These are phyloP conservation scores for Ciona savignyi DNA, from an alignment of 23 tunicate species.

Conservation along the genomic window DNA sequence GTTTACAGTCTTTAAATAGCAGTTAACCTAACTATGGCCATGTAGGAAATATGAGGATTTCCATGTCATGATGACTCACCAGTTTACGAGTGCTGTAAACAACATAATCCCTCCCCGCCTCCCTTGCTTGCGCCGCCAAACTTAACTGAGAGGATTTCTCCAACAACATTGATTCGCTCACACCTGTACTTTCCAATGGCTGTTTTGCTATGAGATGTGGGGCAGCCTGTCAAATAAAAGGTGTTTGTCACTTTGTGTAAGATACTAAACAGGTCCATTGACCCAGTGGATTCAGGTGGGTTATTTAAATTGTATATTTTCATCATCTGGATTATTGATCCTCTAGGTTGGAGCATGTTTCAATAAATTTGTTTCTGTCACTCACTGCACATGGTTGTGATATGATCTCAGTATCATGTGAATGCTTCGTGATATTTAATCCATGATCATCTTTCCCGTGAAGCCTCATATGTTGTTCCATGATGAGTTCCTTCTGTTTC, in stretches of 20 bases:
- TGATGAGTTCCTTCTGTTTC: slow-evolving; percentile 30
- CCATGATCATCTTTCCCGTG: not conserved
- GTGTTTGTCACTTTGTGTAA: no score
- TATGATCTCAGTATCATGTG: not conserved
- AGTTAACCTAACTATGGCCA: no score
- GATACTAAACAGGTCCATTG: no score
- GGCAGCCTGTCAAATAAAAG: no score
- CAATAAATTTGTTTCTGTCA: no score
- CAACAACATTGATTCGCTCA: not conserved
- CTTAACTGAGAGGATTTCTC: not conserved
- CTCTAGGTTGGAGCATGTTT: no score
- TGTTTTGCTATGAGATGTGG: not conserved
- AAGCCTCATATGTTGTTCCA: not conserved
- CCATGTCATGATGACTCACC: slow-evolving; percentile 2
- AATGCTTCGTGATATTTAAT: not conserved
- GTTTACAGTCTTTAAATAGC: no score
- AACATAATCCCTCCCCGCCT: slow-evolving; percentile 21
- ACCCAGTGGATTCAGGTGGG: no score
- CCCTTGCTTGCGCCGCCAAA: slow-evolving; percentile 5
- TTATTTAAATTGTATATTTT: no score
- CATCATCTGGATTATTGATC: no score
- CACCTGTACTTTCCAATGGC: not conserved
- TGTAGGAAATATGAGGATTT: no score
- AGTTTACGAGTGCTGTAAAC: slow-evolving; percentile 5
- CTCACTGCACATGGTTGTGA: no score